Percentiles rank a stretch among this genome's conserved stretches.
These are phyloP conservation scores for Eurystomus gularis DNA, from an alignment of 2,113 vertebrate genomes.

Conservation along the genomic window DNA sequence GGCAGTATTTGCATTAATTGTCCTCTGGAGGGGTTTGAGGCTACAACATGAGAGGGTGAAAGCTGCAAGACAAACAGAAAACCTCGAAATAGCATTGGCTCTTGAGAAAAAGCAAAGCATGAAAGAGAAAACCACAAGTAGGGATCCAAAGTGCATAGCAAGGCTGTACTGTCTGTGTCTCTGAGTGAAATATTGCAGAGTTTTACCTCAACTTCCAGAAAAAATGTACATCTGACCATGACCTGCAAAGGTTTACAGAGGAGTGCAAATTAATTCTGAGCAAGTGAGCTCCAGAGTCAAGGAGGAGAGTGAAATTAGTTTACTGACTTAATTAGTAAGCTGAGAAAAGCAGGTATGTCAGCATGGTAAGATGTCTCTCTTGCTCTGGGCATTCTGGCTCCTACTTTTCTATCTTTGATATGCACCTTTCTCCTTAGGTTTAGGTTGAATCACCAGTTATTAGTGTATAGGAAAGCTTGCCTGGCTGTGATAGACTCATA, in stretches of 20 bases:
- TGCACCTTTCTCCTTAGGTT: not conserved
- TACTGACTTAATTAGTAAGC: not conserved
- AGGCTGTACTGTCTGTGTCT: not conserved
- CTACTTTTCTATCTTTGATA: not conserved
- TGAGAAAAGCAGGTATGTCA: not conserved
- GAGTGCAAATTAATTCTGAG: not conserved
- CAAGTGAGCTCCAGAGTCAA: not conserved
- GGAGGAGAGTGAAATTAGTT: not conserved
- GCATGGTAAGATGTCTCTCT: not conserved
- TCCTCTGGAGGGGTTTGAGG: not conserved
- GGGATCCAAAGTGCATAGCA: not conserved
- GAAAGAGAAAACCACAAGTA: not conserved
- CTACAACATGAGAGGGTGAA: not conserved
- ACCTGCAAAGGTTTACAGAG: not conserved
- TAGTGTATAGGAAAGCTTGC: not conserved
- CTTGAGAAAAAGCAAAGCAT: not conserved
- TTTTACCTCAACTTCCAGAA: not conserved
- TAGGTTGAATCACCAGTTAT: not conserved
- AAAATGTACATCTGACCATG: not conserved
- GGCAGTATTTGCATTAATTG: conserved; percentile 2
- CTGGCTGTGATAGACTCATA: not conserved
- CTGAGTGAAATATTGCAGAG: not conserved
- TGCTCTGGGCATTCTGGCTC: not conserved
- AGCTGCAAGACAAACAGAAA: not conserved
- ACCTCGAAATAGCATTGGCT: not conserved